Percentiles rank a stretch among this genome's conserved stretches.
Conservation (phyloP, 2,888 invertebrate species). For the Pollenia griseotomentosa region DNA sequence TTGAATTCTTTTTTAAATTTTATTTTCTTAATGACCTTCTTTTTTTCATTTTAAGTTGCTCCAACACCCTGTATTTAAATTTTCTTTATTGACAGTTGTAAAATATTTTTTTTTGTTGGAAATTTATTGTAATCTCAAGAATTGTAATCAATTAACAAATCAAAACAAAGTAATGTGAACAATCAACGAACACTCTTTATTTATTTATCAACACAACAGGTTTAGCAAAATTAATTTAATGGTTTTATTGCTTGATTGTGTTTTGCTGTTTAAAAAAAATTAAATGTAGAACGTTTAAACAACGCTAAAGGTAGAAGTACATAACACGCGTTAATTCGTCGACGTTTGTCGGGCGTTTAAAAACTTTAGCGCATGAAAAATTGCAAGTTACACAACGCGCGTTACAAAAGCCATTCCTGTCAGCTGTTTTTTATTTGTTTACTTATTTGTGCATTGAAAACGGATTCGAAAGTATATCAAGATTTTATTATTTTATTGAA, state of each 20-base stretch:
- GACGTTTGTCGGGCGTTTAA: too few species aligned
- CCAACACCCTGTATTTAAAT: constrained; percentile 9
- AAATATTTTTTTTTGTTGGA: not conserved
- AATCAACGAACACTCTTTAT: not conserved
- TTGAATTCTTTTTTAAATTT: not conserved
- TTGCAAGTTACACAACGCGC: too few species aligned
- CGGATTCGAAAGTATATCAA: too few species aligned
- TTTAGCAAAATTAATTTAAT: constrained; percentile 2
- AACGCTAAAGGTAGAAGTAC: too few species aligned
- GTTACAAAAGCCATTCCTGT: too few species aligned
- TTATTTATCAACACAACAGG: not conserved
- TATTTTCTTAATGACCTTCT: not conserved
- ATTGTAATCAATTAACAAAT: constrained; percentile 42
- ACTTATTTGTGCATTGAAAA: too few species aligned
- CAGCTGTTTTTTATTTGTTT: too few species aligned
- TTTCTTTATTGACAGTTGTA: constrained; percentile 1
- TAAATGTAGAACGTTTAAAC: constrained; percentile 11
- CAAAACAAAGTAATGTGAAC: constrained; percentile 34
- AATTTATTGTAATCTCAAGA: constrained; percentile 44
- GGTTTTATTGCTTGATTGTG: not conserved
- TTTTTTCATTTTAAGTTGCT: not conserved
- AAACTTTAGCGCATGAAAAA: too few species aligned
- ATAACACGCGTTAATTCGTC: too few species aligned
- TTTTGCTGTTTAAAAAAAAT: constrained; percentile 15
- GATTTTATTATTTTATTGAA: too few species aligned